Evolutionary conservation across 2,797 vertebrate genomes (phyloP).

Genomic region (Mormyrops attenuatus): DNA sequence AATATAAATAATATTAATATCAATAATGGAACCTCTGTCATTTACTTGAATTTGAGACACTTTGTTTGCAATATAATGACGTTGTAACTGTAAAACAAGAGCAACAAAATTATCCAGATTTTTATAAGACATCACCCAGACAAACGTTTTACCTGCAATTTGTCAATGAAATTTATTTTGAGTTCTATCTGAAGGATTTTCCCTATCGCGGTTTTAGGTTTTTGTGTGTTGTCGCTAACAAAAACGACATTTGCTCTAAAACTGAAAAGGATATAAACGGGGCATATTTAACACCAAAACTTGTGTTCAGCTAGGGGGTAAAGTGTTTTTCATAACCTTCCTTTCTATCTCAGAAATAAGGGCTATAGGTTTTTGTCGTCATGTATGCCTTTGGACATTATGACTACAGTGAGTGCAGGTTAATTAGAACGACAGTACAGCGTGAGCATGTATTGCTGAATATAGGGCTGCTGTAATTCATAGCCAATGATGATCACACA

Average conservation of each 20-base stretch:
- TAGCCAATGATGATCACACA: not conserved
- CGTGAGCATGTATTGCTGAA: not conserved
- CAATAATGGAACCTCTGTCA: not conserved
- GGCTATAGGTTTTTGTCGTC: not conserved
- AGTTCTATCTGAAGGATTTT: not conserved
- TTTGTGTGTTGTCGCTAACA: not conserved
- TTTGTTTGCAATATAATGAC: not conserved
- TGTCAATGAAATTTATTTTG: not conserved
- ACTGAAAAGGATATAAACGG: not conserved
- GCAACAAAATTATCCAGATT: not conserved
- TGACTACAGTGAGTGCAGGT: not conserved
- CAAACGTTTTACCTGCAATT: not conserved
- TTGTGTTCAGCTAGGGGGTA: not conserved
- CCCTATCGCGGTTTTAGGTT: not conserved
- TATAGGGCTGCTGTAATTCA: not conserved
- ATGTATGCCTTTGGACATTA: not conserved
- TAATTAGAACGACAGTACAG: not conserved
- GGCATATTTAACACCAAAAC: not conserved
- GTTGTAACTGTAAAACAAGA: not conserved
- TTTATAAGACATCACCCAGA: not conserved
- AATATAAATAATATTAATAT: not conserved
- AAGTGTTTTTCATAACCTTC: not conserved
- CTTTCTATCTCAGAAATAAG: conserved; percentile 5
- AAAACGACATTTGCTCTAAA: not conserved
- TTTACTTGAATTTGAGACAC: not conserved